Evolutionary conservation across 2,797 vertebrate species (phyloP).

Genomic region (Anguilla marmorata): DNA sequence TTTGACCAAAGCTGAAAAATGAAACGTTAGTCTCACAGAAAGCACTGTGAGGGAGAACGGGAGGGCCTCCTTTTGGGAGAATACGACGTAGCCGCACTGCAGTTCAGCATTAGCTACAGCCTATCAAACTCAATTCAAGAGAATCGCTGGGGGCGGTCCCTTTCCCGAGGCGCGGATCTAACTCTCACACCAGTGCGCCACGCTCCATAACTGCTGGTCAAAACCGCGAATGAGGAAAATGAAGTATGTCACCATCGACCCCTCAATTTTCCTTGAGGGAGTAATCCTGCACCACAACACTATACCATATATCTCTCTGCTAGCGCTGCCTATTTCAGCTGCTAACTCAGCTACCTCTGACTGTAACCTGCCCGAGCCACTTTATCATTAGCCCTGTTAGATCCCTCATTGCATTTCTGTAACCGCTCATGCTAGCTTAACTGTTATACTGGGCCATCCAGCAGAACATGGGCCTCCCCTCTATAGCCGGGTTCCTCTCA

Average conservation of each 20-base stretch:
- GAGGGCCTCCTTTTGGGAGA: constrained; percentile 19
- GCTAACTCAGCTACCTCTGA: not conserved
- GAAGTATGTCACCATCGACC: not conserved
- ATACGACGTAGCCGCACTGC: not conserved
- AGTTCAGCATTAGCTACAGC: not conserved
- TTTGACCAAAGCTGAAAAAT: constrained; percentile 15
- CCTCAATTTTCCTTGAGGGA: not conserved
- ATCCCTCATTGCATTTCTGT: not conserved
- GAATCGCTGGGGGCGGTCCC: not conserved
- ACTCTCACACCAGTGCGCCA: not conserved
- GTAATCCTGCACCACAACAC: not conserved
- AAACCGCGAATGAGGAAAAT: not conserved
- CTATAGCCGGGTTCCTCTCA: too few species aligned
- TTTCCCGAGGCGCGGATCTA: not conserved
- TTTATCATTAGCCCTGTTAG: not conserved
- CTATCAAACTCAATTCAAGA: not conserved
- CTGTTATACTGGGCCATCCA: not conserved
- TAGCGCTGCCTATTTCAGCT: not conserved
- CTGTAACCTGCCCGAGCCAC: not conserved
- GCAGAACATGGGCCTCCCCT: too few species aligned
- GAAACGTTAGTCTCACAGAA: constrained; percentile 14
- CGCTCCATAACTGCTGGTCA: not conserved
- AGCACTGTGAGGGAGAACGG: constrained; percentile 17
- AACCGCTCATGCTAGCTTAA: not conserved
- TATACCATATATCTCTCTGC: not conserved